Evolutionary conservation across 2,888 invertebrate genomes (phyloP).

Genomic region (Eristalis arbustorum): DNA sequence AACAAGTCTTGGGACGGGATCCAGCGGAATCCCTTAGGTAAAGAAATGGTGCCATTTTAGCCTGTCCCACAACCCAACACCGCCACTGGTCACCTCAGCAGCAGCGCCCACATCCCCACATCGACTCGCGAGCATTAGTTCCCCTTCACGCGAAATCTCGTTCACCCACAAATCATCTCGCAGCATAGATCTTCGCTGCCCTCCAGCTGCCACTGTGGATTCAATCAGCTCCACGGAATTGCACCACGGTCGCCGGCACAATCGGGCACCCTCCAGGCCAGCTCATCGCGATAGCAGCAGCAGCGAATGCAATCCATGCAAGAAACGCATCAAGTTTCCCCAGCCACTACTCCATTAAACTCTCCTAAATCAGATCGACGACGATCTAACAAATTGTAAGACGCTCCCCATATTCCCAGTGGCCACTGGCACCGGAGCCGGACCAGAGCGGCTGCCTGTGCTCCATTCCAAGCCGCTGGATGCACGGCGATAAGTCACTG

Average conservation of each 20-base stretch:
- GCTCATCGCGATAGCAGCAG: background rate
- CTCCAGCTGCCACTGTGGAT: background rate
- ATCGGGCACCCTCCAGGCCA: background rate
- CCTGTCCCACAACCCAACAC: too few species aligned
- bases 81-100: background rate
- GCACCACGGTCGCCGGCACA: background rate
- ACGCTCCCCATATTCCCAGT: slow-evolving; percentile 59
- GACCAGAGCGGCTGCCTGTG: slow-evolving; percentile 18
- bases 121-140: too few species aligned
- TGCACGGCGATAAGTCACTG: slow-evolving; percentile 58
- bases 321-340: background rate
- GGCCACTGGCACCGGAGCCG: too few species aligned
- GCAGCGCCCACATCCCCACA: too few species aligned
- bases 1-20: too few species aligned
- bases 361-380: slow-evolving; percentile 57
- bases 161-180: background rate
- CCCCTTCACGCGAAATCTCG: background rate
- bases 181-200: background rate
- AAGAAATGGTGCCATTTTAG: too few species aligned
- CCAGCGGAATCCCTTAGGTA: too few species aligned
- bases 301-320: background rate
- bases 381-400: slow-evolving; percentile 63
- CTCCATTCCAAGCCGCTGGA: slow-evolving; percentile 46
- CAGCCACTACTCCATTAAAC: slow-evolving; percentile 47
- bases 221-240: background rate